Evolutionary conservation across 2,797 vertebrate species (phyloP).

Genomic region (Acanthurus leucopareius): DNA sequence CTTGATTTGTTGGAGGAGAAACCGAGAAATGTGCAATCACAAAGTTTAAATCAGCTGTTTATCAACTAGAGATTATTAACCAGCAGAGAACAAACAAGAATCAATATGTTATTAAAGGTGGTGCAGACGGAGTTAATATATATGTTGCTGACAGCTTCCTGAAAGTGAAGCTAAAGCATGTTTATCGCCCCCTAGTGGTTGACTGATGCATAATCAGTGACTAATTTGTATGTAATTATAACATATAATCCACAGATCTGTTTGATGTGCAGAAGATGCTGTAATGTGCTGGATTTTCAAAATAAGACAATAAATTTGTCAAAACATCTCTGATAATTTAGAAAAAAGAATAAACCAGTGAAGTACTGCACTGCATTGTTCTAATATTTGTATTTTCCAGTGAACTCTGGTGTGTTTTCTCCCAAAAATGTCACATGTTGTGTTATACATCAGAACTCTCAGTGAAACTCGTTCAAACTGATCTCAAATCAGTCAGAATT

Average conservation of each 20-base stretch:
- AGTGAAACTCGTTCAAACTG: conserved; percentile 9
- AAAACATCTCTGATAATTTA: too few relatives aligned
- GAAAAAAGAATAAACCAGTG: neutral
- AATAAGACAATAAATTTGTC: too few relatives aligned
- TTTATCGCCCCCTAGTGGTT: too few relatives aligned
- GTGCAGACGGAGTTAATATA: neutral
- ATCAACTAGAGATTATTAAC: neutral
- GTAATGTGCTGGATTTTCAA: too few relatives aligned
- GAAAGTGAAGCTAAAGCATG: too few relatives aligned
- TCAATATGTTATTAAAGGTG: neutral
- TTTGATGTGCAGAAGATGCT: too few relatives aligned
- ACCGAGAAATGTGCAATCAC: neutral
- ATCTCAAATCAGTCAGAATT: conserved; percentile 34
- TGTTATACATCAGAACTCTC: conserved; percentile 5
- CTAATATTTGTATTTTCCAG: neutral
- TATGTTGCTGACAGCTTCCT: too few relatives aligned
- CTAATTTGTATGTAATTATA: too few relatives aligned
- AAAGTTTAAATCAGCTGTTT: neutral
- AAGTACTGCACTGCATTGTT: neutral
- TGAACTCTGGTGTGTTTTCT: neutral
- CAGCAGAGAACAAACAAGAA: neutral
- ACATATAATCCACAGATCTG: too few relatives aligned
- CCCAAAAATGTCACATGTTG: neutral
- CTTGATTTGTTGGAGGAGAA: conserved; percentile 9
- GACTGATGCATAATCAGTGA: too few relatives aligned